These are phyloP conservation scores for Drosophila kurseongensis DNA, from an alignment of 1,140 invertebrate species.

Conservation along the genomic window DNA sequence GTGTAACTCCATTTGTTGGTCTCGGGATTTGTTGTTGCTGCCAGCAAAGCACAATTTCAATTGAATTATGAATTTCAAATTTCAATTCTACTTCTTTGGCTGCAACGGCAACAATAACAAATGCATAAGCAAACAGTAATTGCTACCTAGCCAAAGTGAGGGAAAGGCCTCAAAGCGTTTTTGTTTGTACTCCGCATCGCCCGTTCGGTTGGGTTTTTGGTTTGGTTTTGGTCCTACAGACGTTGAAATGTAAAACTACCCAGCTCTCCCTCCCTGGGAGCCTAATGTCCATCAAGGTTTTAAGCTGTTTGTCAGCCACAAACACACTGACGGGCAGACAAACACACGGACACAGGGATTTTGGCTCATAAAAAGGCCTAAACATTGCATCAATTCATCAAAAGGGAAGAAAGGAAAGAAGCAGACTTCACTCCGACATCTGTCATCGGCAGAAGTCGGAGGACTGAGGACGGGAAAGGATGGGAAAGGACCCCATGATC, in stretches of 20 bases:
- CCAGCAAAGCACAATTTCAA: conserved; percentile 68
- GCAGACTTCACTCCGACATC: conserved; percentile 20
- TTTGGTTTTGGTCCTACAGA: conserved; percentile 26
- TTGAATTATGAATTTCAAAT: conserved; percentile 80
- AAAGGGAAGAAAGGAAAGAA: conserved; percentile 20
- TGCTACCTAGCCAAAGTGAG: conserved; percentile 74
- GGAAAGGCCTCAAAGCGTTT: conserved; percentile 63
- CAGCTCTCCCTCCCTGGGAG: conserved; percentile 4
- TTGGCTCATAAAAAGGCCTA: conserved; percentile 65
- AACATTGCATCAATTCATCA: conserved; percentile 65
- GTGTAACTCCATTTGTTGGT: conserved; percentile 48
- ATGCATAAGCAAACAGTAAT: conserved; percentile 81
- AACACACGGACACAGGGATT: conserved; percentile 40
- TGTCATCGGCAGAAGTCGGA: conserved; percentile 31
- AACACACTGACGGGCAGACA: conserved; percentile 35
- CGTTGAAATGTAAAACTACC: conserved; percentile 35
- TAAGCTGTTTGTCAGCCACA: conserved; percentile 75
- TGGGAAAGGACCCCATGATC: conserved; percentile 19
- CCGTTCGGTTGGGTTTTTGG: conserved; percentile 11
- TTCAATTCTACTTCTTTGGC: conserved; percentile 70
- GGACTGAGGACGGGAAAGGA: background rate
- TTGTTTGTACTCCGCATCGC: conserved; percentile 54
- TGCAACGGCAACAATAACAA: conserved; percentile 53
- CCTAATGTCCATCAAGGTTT: conserved; percentile 77
- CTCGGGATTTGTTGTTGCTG: conserved; percentile 37